Base-by-base conservation (phyloP, 1,140 invertebrate genomes). In the Helicoverpa armigera region DNA sequence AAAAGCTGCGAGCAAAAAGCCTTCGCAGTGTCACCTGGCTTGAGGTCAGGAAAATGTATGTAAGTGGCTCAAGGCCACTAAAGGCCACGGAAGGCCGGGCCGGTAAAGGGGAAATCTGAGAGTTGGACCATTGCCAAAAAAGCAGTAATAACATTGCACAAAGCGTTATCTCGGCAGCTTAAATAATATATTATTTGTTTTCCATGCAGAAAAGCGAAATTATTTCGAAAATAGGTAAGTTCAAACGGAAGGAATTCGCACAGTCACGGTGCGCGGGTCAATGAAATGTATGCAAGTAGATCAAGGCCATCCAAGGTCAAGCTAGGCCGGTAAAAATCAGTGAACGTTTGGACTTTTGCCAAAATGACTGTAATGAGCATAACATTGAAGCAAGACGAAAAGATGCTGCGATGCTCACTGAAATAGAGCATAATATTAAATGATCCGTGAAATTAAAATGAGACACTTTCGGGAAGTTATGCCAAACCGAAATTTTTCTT, bases 231-330 rank as follows among this genome's bases (percentile, higher is more conserved):
- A 35, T 48, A 65, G 23, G 48, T 23, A 29, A 31, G 35, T 69
- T 50, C 10, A 50, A 69, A 9, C 16, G 2, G n/a, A 16, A 13
- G 43, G 23, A 65, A 69, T 72, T 70, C 67, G 74, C 58, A 16
- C 2, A 60, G 74, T 63, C 74, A 76, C 43, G n/a, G 35, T 48
- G 60, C 5, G 23, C 12, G 23, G 58, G 74, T 76, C 74, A 76
- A 51, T 23, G 74, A 48, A 76, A 76, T 61, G 13, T 13, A 51
- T n/a, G 48, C 74, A 76, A 76, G 56, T 76, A 50, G 74, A 43
- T 76, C 74, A 76, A 76, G 74, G 74, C 60, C 60, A 76, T 9
- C 4, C 58, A 74, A 74, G 58, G 74, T 60, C 74, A 76, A n/a
- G 48, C 18, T 70, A 70, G 67, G 67, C 67, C 50, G 67, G 18